phyloP scores from a whole-genome alignment of 1,140 invertebrate genomes.

The Apolygus lucorum region DNA sequence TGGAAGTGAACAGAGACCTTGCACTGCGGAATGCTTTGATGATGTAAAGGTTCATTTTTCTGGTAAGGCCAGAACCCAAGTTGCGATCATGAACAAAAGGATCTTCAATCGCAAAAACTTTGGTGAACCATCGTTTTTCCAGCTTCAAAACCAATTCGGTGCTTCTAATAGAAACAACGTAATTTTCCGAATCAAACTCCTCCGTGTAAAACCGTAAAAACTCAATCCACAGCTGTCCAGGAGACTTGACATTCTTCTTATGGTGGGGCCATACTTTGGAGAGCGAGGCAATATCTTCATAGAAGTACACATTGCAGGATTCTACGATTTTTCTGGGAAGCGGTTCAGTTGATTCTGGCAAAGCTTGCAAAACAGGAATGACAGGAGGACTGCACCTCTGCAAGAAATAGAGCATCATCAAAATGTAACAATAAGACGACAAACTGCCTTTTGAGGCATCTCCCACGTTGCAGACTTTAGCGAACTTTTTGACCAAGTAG shows the following conservation, averaged over 20 bases:
- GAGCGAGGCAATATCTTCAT: background rate
- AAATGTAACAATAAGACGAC: constrained; percentile 54
- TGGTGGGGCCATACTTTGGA: constrained; percentile 4
- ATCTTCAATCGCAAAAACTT: constrained; percentile 52
- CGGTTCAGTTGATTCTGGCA: background rate
- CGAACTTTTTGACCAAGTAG: constrained; percentile 50
- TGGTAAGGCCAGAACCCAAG: constrained; percentile 47
- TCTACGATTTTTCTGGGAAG: background rate
- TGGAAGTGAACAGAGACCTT: constrained; percentile 33
- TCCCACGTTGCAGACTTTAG: constrained; percentile 53
- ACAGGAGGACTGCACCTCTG: constrained; percentile 50
- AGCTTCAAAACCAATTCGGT: constrained; percentile 42
- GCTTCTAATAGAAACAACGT: constrained; percentile 49
- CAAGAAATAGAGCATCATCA: constrained; percentile 53
- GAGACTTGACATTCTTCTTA: constrained; percentile 41
- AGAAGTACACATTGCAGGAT: background rate
- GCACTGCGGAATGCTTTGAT: constrained; percentile 45
- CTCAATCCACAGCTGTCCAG: constrained; percentile 48
- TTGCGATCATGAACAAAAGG: constrained; percentile 54
- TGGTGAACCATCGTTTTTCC: constrained; percentile 51
- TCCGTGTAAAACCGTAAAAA: constrained; percentile 50
- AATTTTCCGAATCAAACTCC: constrained; percentile 46
- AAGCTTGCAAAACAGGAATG: constrained; percentile 50
- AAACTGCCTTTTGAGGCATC: constrained; percentile 54
- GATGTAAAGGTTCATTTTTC: constrained; percentile 51